Conservation (phyloP, 2,888 invertebrate species). For the Drosophila flavopinicola region DNA sequence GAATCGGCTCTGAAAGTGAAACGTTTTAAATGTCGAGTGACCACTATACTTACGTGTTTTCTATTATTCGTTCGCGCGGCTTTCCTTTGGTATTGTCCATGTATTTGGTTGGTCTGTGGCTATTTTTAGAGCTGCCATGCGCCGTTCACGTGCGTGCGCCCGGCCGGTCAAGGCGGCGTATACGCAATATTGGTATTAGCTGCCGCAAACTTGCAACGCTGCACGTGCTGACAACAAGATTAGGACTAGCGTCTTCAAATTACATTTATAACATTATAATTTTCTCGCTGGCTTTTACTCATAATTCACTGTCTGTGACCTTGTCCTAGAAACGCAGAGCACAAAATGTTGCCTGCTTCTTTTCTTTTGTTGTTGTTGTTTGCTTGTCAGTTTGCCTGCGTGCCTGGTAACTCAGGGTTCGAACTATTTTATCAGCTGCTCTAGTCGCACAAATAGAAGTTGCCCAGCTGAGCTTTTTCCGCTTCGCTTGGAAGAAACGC, state of each 20-base stretch:
- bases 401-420: neutral
- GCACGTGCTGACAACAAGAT: slow-evolving; percentile 30
- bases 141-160: slow-evolving; percentile 65
- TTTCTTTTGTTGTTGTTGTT: neutral
- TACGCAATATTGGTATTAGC: slow-evolving; percentile 52
- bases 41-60: neutral
- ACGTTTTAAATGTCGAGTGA: neutral
- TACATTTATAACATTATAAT: neutral
- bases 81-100: slow-evolving; percentile 14
- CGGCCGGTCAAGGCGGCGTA: slow-evolving; percentile 50
- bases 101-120: slow-evolving; percentile 13
- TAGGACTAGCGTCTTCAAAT: neutral
- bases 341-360: neutral
- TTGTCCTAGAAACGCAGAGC: slow-evolving; percentile 15
- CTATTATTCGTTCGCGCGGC: slow-evolving; percentile 18
- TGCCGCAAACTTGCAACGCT: neutral
- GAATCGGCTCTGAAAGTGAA: neutral
- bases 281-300: neutral
- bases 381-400: too few species aligned
- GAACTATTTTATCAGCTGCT: neutral
- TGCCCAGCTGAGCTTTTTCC: slow-evolving; percentile 29
- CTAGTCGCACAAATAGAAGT: slow-evolving; percentile 15
- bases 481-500: slow-evolving; percentile 8
- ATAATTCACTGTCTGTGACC: neutral
- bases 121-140: slow-evolving; percentile 69